Conservation (phyloP, 2,888 invertebrate genomes). For the Gisinianus flammeolus region DNA sequence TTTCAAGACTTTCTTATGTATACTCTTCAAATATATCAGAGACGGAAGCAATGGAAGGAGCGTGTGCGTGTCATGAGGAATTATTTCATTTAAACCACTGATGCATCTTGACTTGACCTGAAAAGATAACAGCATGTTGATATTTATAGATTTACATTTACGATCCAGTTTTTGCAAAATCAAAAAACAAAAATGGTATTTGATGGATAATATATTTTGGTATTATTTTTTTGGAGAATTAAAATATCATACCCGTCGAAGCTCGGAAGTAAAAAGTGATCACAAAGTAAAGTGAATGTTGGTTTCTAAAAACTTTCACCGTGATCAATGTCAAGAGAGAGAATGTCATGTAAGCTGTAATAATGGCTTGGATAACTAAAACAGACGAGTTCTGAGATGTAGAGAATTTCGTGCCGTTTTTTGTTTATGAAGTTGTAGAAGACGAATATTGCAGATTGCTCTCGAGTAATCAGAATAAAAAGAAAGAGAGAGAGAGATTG, state of each 20-base stretch:
- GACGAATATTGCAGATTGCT: neutral
- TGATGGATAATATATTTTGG: neutral
- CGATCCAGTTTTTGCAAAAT: neutral
- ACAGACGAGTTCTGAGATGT: too few species aligned
- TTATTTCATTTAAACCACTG: neutral
- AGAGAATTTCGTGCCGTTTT: too few species aligned
- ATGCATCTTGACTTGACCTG: neutral
- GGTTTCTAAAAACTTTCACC: too few species aligned
- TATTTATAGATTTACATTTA: too few species aligned
- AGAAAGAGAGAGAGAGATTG: neutral
- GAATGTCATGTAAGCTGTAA: too few species aligned
- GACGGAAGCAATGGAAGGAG: neutral
- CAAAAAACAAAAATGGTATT: neutral
- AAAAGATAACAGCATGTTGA: neutral
- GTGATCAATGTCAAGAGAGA: too few species aligned
- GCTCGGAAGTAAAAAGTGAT: too few species aligned
- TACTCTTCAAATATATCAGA: neutral
- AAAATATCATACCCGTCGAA: too few species aligned
- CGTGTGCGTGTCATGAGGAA: too few species aligned
- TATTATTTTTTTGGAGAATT: too few species aligned
- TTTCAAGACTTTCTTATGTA: neutral
- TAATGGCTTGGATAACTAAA: too few species aligned
- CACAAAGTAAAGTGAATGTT: too few species aligned
- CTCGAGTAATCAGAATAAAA: neutral
- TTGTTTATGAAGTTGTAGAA: neutral